Evolutionary conservation across 2,113 vertebrate species (phyloP).

Genomic region (Blennius ocellaris): DNA sequence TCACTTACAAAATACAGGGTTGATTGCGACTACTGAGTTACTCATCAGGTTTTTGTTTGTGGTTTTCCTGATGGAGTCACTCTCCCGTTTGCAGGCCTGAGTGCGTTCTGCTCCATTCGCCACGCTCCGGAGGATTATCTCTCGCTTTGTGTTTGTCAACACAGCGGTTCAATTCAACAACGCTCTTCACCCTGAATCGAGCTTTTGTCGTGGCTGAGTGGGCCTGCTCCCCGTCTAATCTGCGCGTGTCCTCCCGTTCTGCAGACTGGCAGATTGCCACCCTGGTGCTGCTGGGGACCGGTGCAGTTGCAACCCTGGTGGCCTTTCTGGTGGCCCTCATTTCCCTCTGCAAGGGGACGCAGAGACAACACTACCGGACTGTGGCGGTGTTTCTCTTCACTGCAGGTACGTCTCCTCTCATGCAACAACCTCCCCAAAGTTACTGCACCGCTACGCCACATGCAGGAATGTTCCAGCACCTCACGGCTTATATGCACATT

Average conservation of each 20-base stretch:
- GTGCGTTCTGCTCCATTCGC: slow-evolving; percentile 14
- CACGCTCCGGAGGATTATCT: slow-evolving; percentile 40
- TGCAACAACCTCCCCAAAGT: neutral
- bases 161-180: slow-evolving; percentile 55
- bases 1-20: no score
- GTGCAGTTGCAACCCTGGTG: slow-evolving; percentile 80
- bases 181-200: slow-evolving; percentile 14
- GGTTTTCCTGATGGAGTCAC: neutral
- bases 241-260: slow-evolving; percentile 45
- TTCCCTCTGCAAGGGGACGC: slow-evolving; percentile 83
- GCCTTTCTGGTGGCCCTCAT: slow-evolving; percentile 83
- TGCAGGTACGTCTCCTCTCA: slow-evolving; percentile 77
- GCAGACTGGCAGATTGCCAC: slow-evolving; percentile 89
- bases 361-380: slow-evolving; percentile 81
- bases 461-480: neutral
- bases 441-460: neutral
- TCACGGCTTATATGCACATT: neutral
- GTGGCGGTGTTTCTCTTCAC: slow-evolving; percentile 85
- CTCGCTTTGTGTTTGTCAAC: slow-evolving; percentile 64
- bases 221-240: slow-evolving; percentile 52
- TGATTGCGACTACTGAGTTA: neutral
- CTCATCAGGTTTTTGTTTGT: neutral
- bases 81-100: neutral
- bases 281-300: slow-evolving; percentile 82
- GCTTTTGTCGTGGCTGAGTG: slow-evolving; percentile 39